A percentile compares a stretch with the other conserved stretches of the same genome.
phyloP scores from a whole-genome alignment of 2,797 vertebrate genomes.

The Astyanax mexicanus region DNA sequence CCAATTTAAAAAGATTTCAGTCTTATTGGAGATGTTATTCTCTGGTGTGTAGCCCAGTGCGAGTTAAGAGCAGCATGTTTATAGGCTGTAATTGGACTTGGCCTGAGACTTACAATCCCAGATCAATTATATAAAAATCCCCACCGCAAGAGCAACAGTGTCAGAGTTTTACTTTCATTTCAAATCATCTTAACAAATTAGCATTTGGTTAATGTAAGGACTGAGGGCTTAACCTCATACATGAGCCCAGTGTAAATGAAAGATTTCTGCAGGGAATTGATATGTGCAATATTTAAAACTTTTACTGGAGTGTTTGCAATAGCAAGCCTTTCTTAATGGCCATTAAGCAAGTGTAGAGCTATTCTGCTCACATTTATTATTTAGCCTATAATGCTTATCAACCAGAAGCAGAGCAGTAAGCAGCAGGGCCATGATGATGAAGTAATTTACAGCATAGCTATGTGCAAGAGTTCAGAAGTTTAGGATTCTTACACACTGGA shows the following conservation, averaged over 20 bases:
- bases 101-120: constrained; percentile 12
- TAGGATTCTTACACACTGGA: no score
- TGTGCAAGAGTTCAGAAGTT: neutral
- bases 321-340: neutral
- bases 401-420: neutral
- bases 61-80: constrained; percentile 11
- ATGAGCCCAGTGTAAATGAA: neutral
- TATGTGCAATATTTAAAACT: neutral
- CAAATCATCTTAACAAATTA: neutral
- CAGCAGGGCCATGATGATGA: neutral
- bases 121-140: constrained; percentile 10
- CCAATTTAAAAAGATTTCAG: constrained; percentile 8
- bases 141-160: neutral
- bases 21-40: neutral
- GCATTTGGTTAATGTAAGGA: constrained; percentile 3
- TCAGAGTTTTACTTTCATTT: neutral
- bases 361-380: neutral
- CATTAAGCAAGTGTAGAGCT: neutral
- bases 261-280: neutral
- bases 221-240: neutral
- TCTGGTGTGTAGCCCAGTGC: neutral
- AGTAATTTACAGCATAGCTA: neutral
- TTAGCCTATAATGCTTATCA: neutral
- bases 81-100: constrained; percentile 11
- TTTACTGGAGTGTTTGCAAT: neutral